These are phyloP conservation scores for Bibio marci DNA, from an alignment of 2,888 invertebrate species.

Conservation along the genomic window DNA sequence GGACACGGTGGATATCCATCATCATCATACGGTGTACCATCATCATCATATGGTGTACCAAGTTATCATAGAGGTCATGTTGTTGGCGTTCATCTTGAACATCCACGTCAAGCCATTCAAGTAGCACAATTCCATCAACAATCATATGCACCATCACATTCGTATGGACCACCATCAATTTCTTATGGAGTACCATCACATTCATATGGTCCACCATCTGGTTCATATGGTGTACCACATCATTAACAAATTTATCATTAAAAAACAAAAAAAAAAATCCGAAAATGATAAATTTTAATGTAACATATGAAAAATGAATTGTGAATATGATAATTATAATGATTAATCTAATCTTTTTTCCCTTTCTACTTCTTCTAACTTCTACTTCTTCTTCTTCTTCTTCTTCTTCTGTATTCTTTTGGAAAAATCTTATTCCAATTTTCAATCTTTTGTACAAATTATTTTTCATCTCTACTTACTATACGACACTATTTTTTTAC, in stretches of 20 bases:
- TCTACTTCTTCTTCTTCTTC: no score
- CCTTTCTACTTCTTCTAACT: no score
- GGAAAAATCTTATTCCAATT: no score
- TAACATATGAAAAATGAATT: no score
- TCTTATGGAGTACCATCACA: slow-evolving; percentile 34
- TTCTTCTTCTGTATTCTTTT: no score
- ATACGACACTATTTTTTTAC: no score
- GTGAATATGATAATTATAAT: no score
- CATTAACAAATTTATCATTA: background rate
- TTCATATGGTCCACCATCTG: slow-evolving; percentile 39
- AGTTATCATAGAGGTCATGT: slow-evolving; percentile 37
- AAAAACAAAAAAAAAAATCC: no score
- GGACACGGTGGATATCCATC: slow-evolving; percentile 2
- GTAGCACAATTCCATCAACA: slow-evolving; percentile 61
- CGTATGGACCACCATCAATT: slow-evolving; percentile 40
- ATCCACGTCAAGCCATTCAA: slow-evolving; percentile 62
- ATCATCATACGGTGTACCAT: slow-evolving; percentile 4
- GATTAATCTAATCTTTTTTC: no score
- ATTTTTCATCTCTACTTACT: no score
- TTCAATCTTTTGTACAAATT: no score
- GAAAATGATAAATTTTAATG: no score
- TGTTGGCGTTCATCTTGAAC: slow-evolving; percentile 61
- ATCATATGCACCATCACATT: slow-evolving; percentile 35
- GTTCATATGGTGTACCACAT: background rate
- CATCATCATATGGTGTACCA: slow-evolving; percentile 21